Evolutionary conservation across 2,888 invertebrate species (phyloP).

Genomic region (Epiblema foenella): DNA sequence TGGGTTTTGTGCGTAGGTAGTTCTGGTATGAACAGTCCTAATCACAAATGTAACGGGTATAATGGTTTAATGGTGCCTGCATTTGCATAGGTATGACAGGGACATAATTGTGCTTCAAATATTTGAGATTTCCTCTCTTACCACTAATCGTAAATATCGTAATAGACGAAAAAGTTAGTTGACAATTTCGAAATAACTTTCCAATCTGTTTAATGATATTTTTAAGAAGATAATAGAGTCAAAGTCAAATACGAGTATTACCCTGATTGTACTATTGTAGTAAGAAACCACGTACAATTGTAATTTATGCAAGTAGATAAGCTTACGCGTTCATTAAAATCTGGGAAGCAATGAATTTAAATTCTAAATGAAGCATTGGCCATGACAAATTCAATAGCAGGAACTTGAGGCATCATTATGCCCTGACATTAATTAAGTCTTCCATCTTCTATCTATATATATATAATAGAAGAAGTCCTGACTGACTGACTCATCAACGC

Average conservation of each 20-base stretch:
- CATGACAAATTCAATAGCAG: conserved; percentile 27
- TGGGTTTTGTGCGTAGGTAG: conserved; percentile 9
- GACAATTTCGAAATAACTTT: neutral
- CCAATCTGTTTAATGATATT: neutral
- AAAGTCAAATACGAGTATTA: neutral
- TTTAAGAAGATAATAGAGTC: neutral
- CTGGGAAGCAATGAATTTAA: conserved; percentile 18
- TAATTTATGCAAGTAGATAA: conserved; percentile 12
- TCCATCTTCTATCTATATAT: too few species aligned
- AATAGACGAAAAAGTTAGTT: neutral
- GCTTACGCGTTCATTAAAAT: conserved; percentile 15
- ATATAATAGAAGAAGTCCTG: too few species aligned
- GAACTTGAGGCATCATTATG: neutral
- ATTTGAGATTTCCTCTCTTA: neutral
- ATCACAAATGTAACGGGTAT: neutral
- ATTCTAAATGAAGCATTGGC: conserved; percentile 33
- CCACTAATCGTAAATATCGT: neutral
- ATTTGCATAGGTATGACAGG: neutral
- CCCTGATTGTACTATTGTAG: neutral
- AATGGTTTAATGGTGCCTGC: neutral
- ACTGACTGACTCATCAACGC: too few species aligned
- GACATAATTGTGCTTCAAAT: neutral
- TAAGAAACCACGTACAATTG: neutral
- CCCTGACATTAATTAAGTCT: neutral
- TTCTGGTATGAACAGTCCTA: conserved; percentile 1